Conservation (phyloP, 2,113 vertebrate genomes). For the Cheirogaleus medius region DNA sequence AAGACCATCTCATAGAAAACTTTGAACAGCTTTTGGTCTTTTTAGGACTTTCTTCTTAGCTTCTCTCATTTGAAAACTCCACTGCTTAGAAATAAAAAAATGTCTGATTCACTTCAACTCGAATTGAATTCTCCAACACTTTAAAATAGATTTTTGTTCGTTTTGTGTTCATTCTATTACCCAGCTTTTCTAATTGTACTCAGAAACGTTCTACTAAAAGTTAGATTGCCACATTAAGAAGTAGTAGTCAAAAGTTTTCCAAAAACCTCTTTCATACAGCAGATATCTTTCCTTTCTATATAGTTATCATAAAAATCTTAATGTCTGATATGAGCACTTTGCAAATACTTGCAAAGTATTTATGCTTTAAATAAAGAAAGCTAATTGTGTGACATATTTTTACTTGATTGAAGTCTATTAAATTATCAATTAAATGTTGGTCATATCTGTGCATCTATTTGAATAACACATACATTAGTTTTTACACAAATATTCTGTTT, state of each 20-base stretch:
- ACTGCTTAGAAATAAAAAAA: neutral
- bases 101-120: neutral
- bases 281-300: neutral
- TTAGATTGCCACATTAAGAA: neutral
- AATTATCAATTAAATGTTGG: neutral
- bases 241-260: neutral
- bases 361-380: neutral
- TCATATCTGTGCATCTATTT: neutral
- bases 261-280: neutral
- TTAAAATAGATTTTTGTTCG: neutral
- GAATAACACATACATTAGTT: neutral
- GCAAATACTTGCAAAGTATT: neutral
- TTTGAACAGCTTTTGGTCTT: neutral
- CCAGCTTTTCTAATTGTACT: neutral
- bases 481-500: neutral
- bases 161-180: neutral
- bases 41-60: neutral
- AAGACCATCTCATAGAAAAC: neutral
- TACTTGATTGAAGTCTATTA: neutral
- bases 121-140: neutral
- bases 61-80: neutral
- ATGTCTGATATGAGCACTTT: neutral
- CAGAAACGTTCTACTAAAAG: neutral
- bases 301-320: neutral
- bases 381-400: neutral